Percentiles rank a stretch among this genome's conserved stretches.
Evolutionary conservation across 2,797 vertebrate species (phyloP).

Genomic region (Rhinella marina): DNA sequence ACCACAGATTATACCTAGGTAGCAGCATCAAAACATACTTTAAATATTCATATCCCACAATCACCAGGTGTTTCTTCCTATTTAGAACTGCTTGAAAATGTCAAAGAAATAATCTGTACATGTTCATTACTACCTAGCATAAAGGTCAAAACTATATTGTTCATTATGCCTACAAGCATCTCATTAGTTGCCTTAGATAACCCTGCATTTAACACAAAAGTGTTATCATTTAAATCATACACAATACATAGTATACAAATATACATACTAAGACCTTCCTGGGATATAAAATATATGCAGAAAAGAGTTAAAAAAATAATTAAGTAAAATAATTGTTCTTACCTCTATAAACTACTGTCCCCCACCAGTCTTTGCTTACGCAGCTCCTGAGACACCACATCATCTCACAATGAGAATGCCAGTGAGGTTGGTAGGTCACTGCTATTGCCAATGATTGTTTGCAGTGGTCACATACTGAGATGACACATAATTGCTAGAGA

Average conservation of each 20-base stretch:
- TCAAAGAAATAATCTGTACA: constrained; percentile 50
- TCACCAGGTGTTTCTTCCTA: constrained; percentile 56
- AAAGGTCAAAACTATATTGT: constrained; percentile 56
- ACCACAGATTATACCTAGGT: constrained; percentile 28
- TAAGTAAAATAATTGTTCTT: not conserved
- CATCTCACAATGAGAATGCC: not conserved
- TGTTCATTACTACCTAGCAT: constrained; percentile 19
- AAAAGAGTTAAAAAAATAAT: not conserved
- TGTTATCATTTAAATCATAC: not conserved
- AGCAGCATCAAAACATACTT: constrained; percentile 52
- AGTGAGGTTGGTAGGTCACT: not conserved
- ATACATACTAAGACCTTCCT: not conserved
- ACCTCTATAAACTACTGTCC: too few species aligned
- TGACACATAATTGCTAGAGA: not conserved
- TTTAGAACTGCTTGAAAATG: constrained; percentile 41
- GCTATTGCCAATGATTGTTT: not conserved
- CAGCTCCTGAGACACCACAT: too few species aligned
- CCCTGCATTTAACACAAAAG: not conserved
- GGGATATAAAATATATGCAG: not conserved
- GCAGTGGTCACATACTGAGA: not conserved
- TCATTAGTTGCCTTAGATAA: not conserved
- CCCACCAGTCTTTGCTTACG: too few species aligned
- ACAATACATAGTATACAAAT: not conserved
- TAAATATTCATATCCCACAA: constrained; percentile 55
- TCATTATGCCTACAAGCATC: constrained; percentile 7